A percentile compares a stretch with the other conserved stretches of the same genome.
Evolutionary conservation across 1,140 invertebrate species (phyloP).

Genomic region (Semibalanus balanoides): DNA sequence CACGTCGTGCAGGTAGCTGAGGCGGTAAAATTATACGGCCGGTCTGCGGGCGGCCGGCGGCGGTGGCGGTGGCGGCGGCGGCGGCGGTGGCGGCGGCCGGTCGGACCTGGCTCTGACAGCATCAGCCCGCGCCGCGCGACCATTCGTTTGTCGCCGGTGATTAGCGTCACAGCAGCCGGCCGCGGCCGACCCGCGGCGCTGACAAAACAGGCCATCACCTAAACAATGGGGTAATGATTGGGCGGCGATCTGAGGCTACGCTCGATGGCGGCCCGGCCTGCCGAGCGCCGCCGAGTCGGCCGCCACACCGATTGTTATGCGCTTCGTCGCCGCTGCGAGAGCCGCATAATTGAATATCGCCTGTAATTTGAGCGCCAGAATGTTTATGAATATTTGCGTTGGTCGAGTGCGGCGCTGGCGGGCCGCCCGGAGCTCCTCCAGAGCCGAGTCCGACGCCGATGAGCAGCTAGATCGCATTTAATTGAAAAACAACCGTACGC

Average conservation of each 20-base stretch:
- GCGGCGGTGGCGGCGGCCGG: too few relatives aligned
- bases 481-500: neutral
- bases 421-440: too few relatives aligned
- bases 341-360: slow-evolving; percentile 1
- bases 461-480: neutral
- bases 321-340: neutral
- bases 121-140: too few relatives aligned
- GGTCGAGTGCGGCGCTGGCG: too few relatives aligned
- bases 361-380: neutral
- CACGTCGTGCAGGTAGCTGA: neutral
- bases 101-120: too few relatives aligned
- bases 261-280: too few relatives aligned
- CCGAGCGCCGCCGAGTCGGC: neutral
- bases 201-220: neutral
- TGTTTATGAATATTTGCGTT: neutral
- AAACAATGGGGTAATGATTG: neutral
- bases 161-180: neutral
- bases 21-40: neutral
- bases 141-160: neutral
- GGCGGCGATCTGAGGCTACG: neutral
- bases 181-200: neutral
- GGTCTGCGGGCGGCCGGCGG: neutral
- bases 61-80: too few relatives aligned
- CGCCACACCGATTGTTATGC: neutral
- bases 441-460: neutral